phyloP scores from a whole-genome alignment of 2,113 vertebrate species.

The Ovibos moschatus region DNA sequence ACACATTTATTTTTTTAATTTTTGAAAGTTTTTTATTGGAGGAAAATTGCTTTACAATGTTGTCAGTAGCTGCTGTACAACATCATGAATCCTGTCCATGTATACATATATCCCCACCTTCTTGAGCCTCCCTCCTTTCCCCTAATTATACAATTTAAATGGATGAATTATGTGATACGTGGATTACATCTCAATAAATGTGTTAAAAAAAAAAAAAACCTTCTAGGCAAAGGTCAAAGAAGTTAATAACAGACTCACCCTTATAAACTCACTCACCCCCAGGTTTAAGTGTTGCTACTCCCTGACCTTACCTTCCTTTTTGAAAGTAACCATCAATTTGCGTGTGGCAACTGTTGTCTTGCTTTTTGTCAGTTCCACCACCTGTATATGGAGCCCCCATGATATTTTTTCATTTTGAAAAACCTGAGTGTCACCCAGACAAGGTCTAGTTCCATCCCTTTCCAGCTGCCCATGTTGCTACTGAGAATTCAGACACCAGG shows the following conservation, averaged over 20 bases:
- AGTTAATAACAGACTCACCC: background rate
- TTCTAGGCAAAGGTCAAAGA: background rate
- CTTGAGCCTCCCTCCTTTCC: background rate
- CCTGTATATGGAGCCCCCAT: background rate
- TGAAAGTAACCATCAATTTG: background rate
- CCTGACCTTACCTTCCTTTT: background rate
- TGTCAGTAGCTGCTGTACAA: background rate
- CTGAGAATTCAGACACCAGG: background rate
- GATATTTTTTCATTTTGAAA: background rate
- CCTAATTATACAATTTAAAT: background rate
- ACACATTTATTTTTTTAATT: background rate
- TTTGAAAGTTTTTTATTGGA: background rate
- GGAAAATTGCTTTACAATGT: background rate
- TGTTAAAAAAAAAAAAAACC: background rate
- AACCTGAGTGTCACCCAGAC: background rate
- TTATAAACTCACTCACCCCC: background rate
- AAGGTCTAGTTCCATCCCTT: background rate
- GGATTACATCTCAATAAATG: background rate
- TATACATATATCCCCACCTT: background rate
- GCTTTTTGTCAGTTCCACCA: background rate
- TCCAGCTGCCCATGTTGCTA: background rate
- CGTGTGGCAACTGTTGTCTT: background rate
- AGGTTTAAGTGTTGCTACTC: background rate
- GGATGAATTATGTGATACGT: background rate
- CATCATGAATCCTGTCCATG: background rate